These are phyloP conservation scores for Coenonympha arcania DNA, from an alignment of 2,888 invertebrate genomes.

Conservation along the genomic window DNA sequence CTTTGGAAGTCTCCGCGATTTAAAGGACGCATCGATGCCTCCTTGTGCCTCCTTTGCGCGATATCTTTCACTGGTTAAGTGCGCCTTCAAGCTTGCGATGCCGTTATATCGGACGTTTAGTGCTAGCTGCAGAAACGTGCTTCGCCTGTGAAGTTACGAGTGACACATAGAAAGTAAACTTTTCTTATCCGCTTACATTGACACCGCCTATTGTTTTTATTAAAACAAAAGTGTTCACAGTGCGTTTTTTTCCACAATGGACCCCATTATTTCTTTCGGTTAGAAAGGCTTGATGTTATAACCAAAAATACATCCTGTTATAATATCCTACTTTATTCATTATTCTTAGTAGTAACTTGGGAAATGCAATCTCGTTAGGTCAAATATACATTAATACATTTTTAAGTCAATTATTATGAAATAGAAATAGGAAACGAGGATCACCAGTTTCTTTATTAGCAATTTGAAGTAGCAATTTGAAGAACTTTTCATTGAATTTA, in stretches of 20 bases:
- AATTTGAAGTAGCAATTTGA: too few relatives aligned
- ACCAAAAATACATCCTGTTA: neutral
- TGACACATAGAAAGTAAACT: slow-evolving; percentile 63
- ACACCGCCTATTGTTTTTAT: slow-evolving; percentile 8
- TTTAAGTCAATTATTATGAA: too few relatives aligned
- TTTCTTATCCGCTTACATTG: slow-evolving; percentile 30
- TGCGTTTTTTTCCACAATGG: slow-evolving; percentile 3
- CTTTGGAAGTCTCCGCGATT: too few relatives aligned
- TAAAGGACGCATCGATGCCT: too few relatives aligned
- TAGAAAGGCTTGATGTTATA: neutral
- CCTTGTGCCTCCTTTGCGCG: too few relatives aligned
- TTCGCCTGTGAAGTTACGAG: slow-evolving; percentile 52
- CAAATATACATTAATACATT: too few relatives aligned
- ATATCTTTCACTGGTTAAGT: neutral
- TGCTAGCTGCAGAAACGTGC: slow-evolving; percentile 48
- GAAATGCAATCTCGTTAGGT: too few relatives aligned
- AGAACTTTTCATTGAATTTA: too few relatives aligned
- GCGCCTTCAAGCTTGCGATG: slow-evolving; percentile 30
- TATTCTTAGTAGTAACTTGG: neutral
- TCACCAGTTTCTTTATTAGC: too few relatives aligned
- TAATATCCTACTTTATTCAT: neutral
- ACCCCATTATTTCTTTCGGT: slow-evolving; percentile 1
- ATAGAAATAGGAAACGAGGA: too few relatives aligned
- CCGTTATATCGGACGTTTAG: slow-evolving; percentile 47
- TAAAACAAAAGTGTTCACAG: slow-evolving; percentile 5